Percentiles rank a stretch among this genome's conserved stretches.
These are phyloP conservation scores for Mus spicilegus DNA, from an alignment of 2,113 vertebrate species.

Conservation along the genomic window DNA sequence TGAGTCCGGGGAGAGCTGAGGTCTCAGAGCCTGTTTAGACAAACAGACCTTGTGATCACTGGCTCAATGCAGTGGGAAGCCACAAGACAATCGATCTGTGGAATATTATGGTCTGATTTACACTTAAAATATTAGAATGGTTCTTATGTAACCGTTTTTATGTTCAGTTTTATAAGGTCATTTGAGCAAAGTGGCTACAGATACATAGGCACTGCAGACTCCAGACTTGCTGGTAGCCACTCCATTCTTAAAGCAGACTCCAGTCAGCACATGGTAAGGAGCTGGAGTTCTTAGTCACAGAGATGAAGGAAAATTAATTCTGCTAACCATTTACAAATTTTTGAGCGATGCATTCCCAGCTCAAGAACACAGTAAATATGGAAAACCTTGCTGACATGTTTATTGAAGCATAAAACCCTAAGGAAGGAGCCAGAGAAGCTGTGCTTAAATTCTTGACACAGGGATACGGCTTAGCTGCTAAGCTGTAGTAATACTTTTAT, in stretches of 20 bases:
- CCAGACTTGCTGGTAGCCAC: neutral
- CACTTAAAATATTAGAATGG: neutral
- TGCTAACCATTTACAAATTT: neutral
- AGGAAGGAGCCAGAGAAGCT: neutral
- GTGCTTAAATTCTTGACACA: neutral
- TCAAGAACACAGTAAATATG: neutral
- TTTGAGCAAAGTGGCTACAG: neutral
- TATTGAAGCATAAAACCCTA: neutral
- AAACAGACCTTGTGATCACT: too few relatives aligned
- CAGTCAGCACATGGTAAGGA: neutral
- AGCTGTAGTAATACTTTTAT: neutral
- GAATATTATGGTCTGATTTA: neutral
- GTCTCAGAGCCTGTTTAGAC: too few relatives aligned
- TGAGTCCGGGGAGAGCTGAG: neutral
- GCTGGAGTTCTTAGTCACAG: neutral
- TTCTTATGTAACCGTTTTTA: neutral
- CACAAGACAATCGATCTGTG: too few relatives aligned
- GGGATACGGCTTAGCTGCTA: neutral
- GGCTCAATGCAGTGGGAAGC: too few relatives aligned
- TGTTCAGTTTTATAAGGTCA: neutral
- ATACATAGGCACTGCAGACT: neutral
- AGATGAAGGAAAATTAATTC: neutral
- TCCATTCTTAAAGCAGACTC: neutral
- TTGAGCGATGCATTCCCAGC: neutral
- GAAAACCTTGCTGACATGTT: neutral